Evolutionary conservation across 2,113 vertebrate genomes (phyloP).

Genomic region (Climacteris rufus): DNA sequence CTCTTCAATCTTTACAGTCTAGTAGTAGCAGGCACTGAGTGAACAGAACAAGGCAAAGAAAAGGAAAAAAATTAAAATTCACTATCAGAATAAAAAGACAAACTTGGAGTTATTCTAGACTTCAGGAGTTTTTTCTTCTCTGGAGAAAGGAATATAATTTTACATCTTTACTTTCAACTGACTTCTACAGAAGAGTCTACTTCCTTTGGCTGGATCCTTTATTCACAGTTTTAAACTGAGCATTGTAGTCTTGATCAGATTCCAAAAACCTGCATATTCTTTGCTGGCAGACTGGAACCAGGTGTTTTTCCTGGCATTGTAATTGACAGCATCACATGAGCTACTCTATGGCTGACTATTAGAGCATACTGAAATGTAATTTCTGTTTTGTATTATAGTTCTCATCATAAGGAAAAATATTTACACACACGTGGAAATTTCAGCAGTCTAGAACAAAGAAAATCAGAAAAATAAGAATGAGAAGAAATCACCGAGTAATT

Average conservation of each 20-base stretch:
- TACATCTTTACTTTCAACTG: not conserved
- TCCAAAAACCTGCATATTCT: not conserved
- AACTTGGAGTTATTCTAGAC: not conserved
- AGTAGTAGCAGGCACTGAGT: not conserved
- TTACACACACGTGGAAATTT: not conserved
- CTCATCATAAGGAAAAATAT: not conserved
- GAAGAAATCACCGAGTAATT: not conserved
- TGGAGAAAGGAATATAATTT: not conserved
- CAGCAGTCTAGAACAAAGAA: not conserved
- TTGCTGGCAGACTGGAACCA: not conserved
- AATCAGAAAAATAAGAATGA: not conserved
- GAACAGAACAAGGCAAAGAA: not conserved
- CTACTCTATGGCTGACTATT: not conserved
- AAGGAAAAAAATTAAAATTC: not conserved
- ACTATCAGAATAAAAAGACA: not conserved
- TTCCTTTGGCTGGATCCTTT: not conserved
- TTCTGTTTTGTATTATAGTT: not conserved
- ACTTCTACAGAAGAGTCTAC: not conserved
- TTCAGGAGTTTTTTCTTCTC: not conserved
- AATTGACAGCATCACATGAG: not conserved
- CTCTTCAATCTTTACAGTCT: not conserved
- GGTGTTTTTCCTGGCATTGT: not conserved
- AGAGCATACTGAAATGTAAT: not conserved
- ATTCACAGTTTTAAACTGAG: not conserved
- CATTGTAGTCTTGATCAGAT: not conserved